Evolutionary conservation across 2,888 invertebrate species (phyloP).

Genomic region (Bombylius discolor): DNA sequence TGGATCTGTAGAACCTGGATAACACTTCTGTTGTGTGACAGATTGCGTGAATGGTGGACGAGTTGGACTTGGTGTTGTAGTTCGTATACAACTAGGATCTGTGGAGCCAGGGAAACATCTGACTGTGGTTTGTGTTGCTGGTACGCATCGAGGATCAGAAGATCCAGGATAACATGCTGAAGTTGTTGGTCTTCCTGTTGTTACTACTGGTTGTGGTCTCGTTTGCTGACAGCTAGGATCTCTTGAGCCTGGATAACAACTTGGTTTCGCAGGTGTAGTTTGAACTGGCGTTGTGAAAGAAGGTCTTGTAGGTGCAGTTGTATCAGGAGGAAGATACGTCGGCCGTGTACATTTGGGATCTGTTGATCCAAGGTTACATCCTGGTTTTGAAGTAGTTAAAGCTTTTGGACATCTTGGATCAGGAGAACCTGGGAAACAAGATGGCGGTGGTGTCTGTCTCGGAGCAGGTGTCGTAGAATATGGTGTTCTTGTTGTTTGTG

Average conservation of each 20-base stretch:
- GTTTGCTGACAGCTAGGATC: slow-evolving; percentile 24
- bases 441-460: slow-evolving; percentile 13
- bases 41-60: slow-evolving; percentile 16
- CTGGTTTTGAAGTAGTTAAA: slow-evolving; percentile 14
- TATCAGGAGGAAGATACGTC: neutral
- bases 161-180: slow-evolving; percentile 4
- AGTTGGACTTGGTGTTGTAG: slow-evolving; percentile 23
- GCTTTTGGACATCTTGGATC: slow-evolving; percentile 33
- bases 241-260: slow-evolving; percentile 21
- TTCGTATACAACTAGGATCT: slow-evolving; percentile 16
- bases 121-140: neutral
- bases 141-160: slow-evolving; percentile 1
- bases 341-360: slow-evolving; percentile 13
- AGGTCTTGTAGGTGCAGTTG: slow-evolving; percentile 5
- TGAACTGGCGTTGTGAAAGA: neutral
- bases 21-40: slow-evolving; percentile 11
- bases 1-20: slow-evolving; percentile 13
- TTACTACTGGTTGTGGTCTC: neutral
- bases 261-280: slow-evolving; percentile 5
- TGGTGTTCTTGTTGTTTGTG: slow-evolving; percentile 20
- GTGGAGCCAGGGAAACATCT: slow-evolving; percentile 22
- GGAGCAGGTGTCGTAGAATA: slow-evolving; percentile 27
- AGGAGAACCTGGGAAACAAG: slow-evolving; percentile 38
- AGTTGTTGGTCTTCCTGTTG: neutral
- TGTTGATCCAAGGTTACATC: slow-evolving; percentile 29